A percentile compares a stretch with the other conserved stretches of the same genome.
These are phyloP conservation scores for Phainopepla nitens DNA, from an alignment of 2,113 vertebrate species.

Conservation along the genomic window DNA sequence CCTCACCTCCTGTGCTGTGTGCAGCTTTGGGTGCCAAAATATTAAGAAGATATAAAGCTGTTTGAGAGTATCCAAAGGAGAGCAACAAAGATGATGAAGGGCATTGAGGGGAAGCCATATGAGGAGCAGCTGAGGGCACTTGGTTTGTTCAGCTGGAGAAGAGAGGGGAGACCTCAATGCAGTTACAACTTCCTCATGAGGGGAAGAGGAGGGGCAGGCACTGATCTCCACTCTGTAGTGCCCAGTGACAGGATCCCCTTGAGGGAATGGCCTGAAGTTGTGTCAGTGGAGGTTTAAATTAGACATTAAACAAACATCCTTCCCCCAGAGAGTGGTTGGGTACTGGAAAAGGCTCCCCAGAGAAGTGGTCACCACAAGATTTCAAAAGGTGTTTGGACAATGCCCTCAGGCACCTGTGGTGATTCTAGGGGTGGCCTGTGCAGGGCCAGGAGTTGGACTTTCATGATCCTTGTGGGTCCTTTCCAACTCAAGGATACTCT, in stretches of 20 bases:
- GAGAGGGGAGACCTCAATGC: not conserved
- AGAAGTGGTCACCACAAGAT: not conserved
- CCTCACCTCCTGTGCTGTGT: not conserved
- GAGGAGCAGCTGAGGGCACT: not conserved
- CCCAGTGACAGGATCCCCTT: not conserved
- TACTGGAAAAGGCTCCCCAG: not conserved
- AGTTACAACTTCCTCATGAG: fast-evolving
- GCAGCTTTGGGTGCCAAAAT: not conserved
- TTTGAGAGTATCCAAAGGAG: not conserved
- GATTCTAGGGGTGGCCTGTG: not conserved
- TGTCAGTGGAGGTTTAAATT: not conserved
- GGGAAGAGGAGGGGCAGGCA: not conserved
- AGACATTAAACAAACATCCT: not conserved
- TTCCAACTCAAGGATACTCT: not conserved
- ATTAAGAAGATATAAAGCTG: not conserved
- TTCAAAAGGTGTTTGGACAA: not conserved
- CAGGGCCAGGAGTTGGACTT: not conserved
- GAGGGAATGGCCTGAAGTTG: not conserved
- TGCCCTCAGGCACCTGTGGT: fast-evolving
- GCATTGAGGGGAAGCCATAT: fast-evolving
- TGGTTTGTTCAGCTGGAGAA: not conserved
- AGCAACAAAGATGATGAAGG: not conserved
- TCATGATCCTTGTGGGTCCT: not conserved
- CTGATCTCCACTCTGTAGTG: not conserved
- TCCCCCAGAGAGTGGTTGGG: not conserved